Conservation (phyloP, 2,113 vertebrate genomes). For the Phalacrocorax pelagicus region DNA sequence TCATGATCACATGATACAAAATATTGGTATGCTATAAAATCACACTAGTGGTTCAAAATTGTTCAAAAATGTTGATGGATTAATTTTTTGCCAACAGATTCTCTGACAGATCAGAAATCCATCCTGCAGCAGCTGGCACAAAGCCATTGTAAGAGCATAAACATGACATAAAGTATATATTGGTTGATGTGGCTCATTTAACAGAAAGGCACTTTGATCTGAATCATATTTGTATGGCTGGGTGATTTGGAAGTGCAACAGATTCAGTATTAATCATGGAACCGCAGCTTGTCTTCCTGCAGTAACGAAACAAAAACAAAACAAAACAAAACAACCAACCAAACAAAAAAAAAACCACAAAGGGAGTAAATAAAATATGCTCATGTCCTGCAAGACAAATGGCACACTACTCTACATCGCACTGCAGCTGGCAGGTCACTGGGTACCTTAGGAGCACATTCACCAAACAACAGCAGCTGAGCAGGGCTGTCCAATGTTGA, state of each 20-base stretch:
- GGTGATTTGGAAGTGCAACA: background rate
- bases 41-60: background rate
- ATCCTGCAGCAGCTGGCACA: background rate
- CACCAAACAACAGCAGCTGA: background rate
- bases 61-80: background rate
- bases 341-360: background rate
- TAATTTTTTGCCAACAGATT: background rate
- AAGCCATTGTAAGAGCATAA: background rate
- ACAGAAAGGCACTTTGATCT: background rate
- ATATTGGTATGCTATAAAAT: background rate
- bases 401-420: fast-evolving
- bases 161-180: background rate
- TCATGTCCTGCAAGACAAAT: background rate
- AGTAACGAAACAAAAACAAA: background rate
- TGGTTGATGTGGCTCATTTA: background rate
- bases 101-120: background rate
- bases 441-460: background rate
- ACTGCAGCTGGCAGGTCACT: background rate
- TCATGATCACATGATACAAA: background rate
- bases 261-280: background rate
- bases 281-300: background rate
- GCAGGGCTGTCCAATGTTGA: fast-evolving
- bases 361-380: background rate
- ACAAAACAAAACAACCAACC: background rate
- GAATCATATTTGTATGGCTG: fast-evolving